Conservation (phyloP, 2,797 vertebrate genomes). For the Hoplostethus atlanticus region DNA sequence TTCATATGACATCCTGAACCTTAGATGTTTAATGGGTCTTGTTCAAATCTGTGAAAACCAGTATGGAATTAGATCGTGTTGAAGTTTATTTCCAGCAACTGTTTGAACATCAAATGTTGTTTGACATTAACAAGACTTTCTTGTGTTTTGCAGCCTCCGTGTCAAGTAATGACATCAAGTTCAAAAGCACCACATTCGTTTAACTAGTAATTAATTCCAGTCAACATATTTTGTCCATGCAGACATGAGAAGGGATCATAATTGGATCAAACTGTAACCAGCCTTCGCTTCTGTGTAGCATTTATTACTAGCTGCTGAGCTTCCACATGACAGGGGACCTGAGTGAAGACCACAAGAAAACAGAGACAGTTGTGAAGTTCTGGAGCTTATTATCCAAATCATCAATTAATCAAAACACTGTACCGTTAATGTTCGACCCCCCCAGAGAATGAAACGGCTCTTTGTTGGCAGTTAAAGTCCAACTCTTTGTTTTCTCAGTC, state of each 20-base stretch:
- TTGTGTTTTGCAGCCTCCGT: constrained; percentile 9
- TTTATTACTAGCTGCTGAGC: constrained; percentile 38
- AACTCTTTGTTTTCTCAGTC: constrained; percentile 56
- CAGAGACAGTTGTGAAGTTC: neutral
- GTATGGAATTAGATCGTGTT: constrained; percentile 16
- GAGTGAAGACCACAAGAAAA: constrained; percentile 23
- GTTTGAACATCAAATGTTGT: constrained; percentile 32
- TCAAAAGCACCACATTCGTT: constrained; percentile 35
- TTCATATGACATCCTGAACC: neutral
- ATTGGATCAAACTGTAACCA: constrained; percentile 26
- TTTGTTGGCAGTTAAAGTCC: neutral
- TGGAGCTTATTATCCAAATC: constrained; percentile 36
- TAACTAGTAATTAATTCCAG: constrained; percentile 40
- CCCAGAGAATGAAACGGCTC: neutral
- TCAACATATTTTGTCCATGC: constrained; percentile 21
- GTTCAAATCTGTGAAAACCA: constrained; percentile 1
- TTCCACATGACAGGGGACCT: constrained; percentile 9
- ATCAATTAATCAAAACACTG: constrained; percentile 48
- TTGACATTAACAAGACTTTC: constrained; percentile 33
- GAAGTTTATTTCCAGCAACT: neutral
- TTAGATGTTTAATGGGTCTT: constrained; percentile 27
- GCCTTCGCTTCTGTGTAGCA: constrained; percentile 30
- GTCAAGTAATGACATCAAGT: constrained; percentile 33
- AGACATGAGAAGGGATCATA: constrained; percentile 6
- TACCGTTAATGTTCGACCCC: constrained; percentile 33